Base-by-base conservation (phyloP, 2,113 vertebrate species). In the Ciconia maguari region DNA sequence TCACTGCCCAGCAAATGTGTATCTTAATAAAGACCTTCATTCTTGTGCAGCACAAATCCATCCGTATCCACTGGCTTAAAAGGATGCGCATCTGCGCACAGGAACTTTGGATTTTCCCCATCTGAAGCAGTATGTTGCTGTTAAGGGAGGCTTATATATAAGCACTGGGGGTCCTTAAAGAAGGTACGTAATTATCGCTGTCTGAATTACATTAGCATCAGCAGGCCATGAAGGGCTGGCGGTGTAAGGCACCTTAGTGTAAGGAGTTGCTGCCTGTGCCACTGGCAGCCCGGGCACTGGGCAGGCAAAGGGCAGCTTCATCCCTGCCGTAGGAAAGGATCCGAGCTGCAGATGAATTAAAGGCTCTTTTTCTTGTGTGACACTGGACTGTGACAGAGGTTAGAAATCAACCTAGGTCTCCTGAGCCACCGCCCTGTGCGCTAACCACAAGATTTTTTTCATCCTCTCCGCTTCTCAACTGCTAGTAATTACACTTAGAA, bases 101-200 rank as follows among this genome's bases (percentile, higher is more conserved):
- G 57, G 68, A 80, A 48, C 30, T 62, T 36, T 30, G 84, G 32
- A 6, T 86, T 14, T 86, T 54, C 71, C 71, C 54, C 25, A 41
- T 52, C 51, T 30, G 82, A 66, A 74, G 70, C 51, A 25, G 27
- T 1, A 2, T 1, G 36, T 30, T 30, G 42, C 24, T 64, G 51
- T 13, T 54, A 25, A 48, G 44, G 49, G 15, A 58, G 54, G 24
- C 25, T 76, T 83, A 29, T 29, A 7, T 11, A 5, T 8, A 58
- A 85, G 71, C 54, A n/a, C 46, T 4, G 4, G 51, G 52, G 30
- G 51, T 13, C 32, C 46, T 60, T 57, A 41, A 36, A 26, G 65
- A 24, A 15, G 48, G 8, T 7, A 1, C 5, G 0, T 42, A 36
- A 9, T 27, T 49, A 6, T 3, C 2, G 1, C 38, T 24, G 13